Evolutionary conservation across 2,888 invertebrate species (phyloP), one percentile per base, ranked within the genome.

Genomic region (Ichneumon xanthorius): DNA sequence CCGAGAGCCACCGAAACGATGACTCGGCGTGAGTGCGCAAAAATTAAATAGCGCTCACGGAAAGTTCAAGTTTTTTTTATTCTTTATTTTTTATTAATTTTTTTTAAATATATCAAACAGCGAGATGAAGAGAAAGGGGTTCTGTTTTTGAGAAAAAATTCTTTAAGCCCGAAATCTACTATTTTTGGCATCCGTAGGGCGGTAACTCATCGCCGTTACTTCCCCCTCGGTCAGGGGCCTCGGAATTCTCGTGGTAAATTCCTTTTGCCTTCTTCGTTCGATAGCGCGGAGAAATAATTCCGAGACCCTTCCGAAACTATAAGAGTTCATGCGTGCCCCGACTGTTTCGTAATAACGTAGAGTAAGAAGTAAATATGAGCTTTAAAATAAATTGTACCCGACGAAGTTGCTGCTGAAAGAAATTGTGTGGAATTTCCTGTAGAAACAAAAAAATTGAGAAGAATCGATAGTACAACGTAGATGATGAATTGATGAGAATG

Each of bases 141-240:
- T 73, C 26, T 68, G 77, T 19, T 48, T 26, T 79, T 33, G n/a
- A 61, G 79, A 86, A 84, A 84, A 81, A 79, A 72, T 33, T 48
- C 45, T 67, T 19, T 37, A 68, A 71, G 33, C 55, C 68, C 72
- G 72, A 76, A 72, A 81, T 68, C 45, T 65, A 79, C 80, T 88
- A 88, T 88, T 88, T 88, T 88, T 82, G 87, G 87, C 80, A 53
- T 26, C 67, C 40, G 78, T 73, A 70, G 61, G 77, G 72, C 85
- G 82, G 80, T 86, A 88, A 88, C 76, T 87, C 87, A 84, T 88
- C 82, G 77, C 81, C 70, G 82, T 86, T 82, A 86, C 83, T 83
- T 86, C 88, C 81, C 80, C 45, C 82, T 84, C 58, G 33, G 40
- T 22, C 58, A 63, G 61, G 63, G 77, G 81, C 40, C 76, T 85